Percentiles rank a stretch among this genome's conserved stretches.
These are phyloP conservation scores for Emesis furor DNA, from an alignment of 2,888 invertebrate species.

Conservation along the genomic window DNA sequence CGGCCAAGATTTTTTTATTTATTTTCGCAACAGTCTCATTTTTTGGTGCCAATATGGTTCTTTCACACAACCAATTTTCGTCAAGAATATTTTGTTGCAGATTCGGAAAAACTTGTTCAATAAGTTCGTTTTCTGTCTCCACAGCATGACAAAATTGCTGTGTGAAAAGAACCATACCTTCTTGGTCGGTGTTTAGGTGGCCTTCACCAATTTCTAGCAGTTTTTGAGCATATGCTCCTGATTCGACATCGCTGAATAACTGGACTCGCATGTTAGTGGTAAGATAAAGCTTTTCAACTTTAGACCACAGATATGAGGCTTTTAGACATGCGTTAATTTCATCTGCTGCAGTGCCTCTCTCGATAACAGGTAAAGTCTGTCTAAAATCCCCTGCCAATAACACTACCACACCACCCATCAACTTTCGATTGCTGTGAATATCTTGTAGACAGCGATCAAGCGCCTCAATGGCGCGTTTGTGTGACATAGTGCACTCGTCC, in stretches of 20 bases:
- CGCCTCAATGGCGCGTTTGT: background rate
- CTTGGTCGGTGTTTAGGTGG: constrained; percentile 64
- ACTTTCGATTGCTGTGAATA: constrained; percentile 58
- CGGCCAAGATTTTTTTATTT: too few relatives aligned
- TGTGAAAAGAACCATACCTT: constrained; percentile 41
- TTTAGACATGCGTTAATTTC: constrained; percentile 71
- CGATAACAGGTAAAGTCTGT: constrained; percentile 21
- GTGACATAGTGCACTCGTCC: constrained; percentile 54
- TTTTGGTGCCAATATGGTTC: too few relatives aligned
- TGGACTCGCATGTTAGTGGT: constrained; percentile 50
- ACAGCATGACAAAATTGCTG: too few relatives aligned
- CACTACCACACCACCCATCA: constrained; percentile 32
- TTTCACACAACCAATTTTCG: too few relatives aligned
- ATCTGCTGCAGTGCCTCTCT: constrained; percentile 64
- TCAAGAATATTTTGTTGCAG: too few relatives aligned
- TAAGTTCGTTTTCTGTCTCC: too few relatives aligned
- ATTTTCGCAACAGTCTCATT: too few relatives aligned
- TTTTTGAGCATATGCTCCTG: constrained; percentile 67
- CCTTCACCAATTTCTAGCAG: constrained; percentile 72
- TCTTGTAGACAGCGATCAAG: constrained; percentile 23
- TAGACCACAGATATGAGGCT: constrained; percentile 51
- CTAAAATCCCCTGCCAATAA: too few relatives aligned
- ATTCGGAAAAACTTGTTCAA: too few relatives aligned
- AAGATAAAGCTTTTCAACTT: constrained; percentile 51
- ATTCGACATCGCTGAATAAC: constrained; percentile 57